Percentiles rank a stretch among this genome's conserved stretches.
These are phyloP conservation scores for Coelopa frigida DNA, from an alignment of 1,140 invertebrate genomes.

Conservation along the genomic window DNA sequence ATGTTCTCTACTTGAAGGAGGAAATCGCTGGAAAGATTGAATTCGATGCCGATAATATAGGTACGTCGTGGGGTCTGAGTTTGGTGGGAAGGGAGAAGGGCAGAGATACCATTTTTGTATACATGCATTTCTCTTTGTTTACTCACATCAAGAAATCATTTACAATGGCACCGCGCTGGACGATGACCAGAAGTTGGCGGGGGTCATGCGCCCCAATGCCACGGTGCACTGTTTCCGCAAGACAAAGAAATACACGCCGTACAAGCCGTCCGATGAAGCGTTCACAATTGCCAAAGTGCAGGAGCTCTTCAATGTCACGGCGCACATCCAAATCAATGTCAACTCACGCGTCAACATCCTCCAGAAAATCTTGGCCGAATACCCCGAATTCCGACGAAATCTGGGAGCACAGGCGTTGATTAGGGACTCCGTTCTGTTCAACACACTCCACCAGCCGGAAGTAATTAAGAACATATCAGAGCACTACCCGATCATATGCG, in stretches of 20 bases:
- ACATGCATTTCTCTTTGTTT: background rate
- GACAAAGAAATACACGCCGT: slow-evolving; percentile 26
- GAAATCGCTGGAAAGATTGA: slow-evolving; percentile 27
- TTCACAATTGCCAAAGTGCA: slow-evolving; percentile 27
- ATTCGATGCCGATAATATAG: slow-evolving; percentile 30
- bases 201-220: slow-evolving; percentile 24
- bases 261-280: slow-evolving; percentile 23
- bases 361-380: slow-evolving; percentile 37
- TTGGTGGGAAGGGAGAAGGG: background rate
- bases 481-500: slow-evolving; percentile 38
- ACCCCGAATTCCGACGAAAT: slow-evolving; percentile 41
- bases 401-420: slow-evolving; percentile 38
- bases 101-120: background rate
- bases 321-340: slow-evolving; percentile 39
- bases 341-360: slow-evolving; percentile 36
- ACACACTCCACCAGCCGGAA: slow-evolving; percentile 33
- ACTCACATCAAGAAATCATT: slow-evolving; percentile 23
- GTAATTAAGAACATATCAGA: slow-evolving; percentile 34
- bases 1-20: slow-evolving; percentile 31
- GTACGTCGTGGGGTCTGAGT: slow-evolving; percentile 18
- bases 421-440: slow-evolving; percentile 38
- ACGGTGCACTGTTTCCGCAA: slow-evolving; percentile 36
- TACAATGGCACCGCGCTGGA: slow-evolving; percentile 26
- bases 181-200: slow-evolving; percentile 23
- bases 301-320: slow-evolving; percentile 34